Percentiles rank a stretch among this genome's conserved stretches.
Conservation (phyloP, 2,113 vertebrate species). For the Rhinoptilus africanus region DNA sequence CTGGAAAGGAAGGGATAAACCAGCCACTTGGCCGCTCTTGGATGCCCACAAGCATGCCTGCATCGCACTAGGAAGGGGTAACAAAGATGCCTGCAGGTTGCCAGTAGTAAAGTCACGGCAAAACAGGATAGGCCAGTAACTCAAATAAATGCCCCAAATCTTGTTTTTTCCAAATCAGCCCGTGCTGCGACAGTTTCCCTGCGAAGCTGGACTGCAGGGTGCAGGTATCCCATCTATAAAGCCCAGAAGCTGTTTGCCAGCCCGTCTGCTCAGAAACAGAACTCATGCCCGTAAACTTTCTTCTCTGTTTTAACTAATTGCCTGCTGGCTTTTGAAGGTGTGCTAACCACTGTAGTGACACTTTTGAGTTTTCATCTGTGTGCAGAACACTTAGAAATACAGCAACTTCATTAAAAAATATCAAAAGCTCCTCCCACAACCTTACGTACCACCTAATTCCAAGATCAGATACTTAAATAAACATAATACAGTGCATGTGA, state of each 20-base stretch:
- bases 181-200: accelerated
- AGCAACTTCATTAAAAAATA: neutral
- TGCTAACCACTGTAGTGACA: neutral
- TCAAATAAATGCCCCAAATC: accelerated
- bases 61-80: neutral
- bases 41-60: accelerated
- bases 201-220: neutral
- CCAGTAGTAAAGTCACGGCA: neutral
- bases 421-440: neutral
- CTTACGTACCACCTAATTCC: neutral
- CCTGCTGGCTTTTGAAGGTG: neutral
- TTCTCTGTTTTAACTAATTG: neutral
- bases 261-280: neutral
- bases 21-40: accelerated
- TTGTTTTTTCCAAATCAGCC: too few relatives aligned
- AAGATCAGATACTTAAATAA: neutral
- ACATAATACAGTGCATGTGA: too few relatives aligned
- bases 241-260: neutral
- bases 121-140: neutral
- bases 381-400: neutral
- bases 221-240: neutral
- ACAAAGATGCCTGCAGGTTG: neutral
- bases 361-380: neutral
- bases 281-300: neutral
- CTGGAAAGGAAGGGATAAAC: neutral